These are phyloP conservation scores for Galemys pyrenaicus DNA, from an alignment of 2,113 vertebrate species.

Conservation along the genomic window DNA sequence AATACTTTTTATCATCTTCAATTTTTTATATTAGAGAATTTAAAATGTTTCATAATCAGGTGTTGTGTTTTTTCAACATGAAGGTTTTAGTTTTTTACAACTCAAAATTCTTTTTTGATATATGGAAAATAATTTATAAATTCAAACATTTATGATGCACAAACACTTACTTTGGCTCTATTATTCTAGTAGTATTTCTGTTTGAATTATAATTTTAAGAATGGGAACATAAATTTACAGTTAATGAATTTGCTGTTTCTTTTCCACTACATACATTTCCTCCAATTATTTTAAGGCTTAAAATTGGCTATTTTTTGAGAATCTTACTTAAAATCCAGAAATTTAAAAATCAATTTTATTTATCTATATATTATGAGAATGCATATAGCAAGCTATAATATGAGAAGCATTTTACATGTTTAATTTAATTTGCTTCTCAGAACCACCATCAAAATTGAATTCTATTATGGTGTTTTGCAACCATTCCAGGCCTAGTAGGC, in stretches of 20 bases:
- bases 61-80: background rate
- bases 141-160: background rate
- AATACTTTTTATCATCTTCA: background rate
- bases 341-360: conserved; percentile 7
- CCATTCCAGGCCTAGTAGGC: no score
- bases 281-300: background rate
- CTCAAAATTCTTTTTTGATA: conserved; percentile 1
- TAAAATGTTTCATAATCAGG: background rate
- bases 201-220: conserved; percentile 36
- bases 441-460: background rate
- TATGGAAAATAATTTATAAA: background rate
- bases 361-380: background rate
- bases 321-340: conserved; percentile 20
- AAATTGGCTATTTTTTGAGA: conserved; percentile 6
- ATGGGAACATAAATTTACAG: background rate
- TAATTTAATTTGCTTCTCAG: conserved; percentile 36
- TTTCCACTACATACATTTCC: background rate
- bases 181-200: background rate
- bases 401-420: background rate
- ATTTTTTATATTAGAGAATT: background rate
- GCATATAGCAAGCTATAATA: background rate
- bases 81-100: background rate
- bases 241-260: conserved; percentile 37
- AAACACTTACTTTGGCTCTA: background rate
- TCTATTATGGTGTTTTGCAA: background rate